A percentile compares a stretch with the other conserved stretches of the same genome.
Conservation (phyloP, 2,888 invertebrate species). For the Notodonta ziczac region DNA sequence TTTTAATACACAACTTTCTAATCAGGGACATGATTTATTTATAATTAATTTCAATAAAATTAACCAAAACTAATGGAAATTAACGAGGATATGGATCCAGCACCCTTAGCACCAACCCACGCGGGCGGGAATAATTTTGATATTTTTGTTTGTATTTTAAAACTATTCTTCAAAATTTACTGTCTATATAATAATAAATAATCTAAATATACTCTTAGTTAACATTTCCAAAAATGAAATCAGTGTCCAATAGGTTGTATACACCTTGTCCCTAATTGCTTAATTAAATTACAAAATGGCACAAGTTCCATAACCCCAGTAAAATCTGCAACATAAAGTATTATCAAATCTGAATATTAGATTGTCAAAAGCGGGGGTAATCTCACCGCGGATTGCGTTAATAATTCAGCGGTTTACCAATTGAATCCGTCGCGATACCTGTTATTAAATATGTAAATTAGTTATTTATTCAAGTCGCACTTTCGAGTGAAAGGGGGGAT, state of each 20-base stretch:
- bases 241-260: not conserved
- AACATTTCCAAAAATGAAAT: not conserved
- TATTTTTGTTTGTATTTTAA: no score
- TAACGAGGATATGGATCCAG: no score
- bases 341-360: conserved; percentile 66
- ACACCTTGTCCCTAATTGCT: not conserved
- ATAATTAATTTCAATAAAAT: no score
- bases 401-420: conserved; percentile 74
- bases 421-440: conserved; percentile 74
- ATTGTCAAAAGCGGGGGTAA: conserved; percentile 68
- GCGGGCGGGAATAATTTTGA: no score
- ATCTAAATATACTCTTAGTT: not conserved
- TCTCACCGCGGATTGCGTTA: conserved; percentile 62
- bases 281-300: not conserved
- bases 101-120: no score
- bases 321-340: conserved; percentile 12
- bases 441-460: conserved; percentile 82
- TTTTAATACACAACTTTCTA: no score
- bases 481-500: conserved; percentile 55
- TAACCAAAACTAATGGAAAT: no score
- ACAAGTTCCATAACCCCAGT: conserved; percentile 1
- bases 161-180: no score
- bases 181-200: no score
- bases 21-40: no score
- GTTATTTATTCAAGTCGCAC: conserved; percentile 78